Percentiles rank a stretch among this genome's conserved stretches.
Evolutionary conservation across 2,888 invertebrate genomes (phyloP).

Genomic region (Cerceris rybyensis): DNA sequence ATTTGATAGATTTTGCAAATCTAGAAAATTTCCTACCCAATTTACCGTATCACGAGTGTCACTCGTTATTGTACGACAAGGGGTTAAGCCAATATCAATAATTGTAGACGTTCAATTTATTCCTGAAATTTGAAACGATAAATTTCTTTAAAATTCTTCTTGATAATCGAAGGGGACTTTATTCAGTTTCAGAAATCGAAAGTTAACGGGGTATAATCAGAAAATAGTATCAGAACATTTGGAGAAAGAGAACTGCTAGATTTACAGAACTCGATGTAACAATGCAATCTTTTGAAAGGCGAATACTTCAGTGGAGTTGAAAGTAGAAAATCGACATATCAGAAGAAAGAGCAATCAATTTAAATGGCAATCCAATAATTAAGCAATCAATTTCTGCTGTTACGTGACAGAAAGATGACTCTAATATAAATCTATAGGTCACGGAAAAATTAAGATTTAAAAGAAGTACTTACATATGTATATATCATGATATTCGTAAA

Average conservation of each 20-base stretch:
- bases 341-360: not conserved
- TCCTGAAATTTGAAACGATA: not conserved
- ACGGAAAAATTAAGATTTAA: no score
- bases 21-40: no score
- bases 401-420: no score
- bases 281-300: not conserved
- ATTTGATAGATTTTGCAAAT: no score
- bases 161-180: not conserved
- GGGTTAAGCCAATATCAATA: no score
- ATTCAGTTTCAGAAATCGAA: slow-evolving; percentile 8
- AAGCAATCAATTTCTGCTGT: no score
- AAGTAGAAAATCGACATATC: not conserved
- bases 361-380: no score
- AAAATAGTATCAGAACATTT: not conserved
- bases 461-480: no score
- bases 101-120: not conserved
- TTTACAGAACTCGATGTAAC: not conserved
- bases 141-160: not conserved
- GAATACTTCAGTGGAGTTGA: not conserved
- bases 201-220: not conserved
- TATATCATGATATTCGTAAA: no score
- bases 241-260: not conserved
- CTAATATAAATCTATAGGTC: no score
- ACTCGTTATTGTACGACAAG: no score
- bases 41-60: no score